Evolutionary conservation across 2,888 invertebrate genomes (phyloP).

Genomic region (Melitaea athalia): DNA sequence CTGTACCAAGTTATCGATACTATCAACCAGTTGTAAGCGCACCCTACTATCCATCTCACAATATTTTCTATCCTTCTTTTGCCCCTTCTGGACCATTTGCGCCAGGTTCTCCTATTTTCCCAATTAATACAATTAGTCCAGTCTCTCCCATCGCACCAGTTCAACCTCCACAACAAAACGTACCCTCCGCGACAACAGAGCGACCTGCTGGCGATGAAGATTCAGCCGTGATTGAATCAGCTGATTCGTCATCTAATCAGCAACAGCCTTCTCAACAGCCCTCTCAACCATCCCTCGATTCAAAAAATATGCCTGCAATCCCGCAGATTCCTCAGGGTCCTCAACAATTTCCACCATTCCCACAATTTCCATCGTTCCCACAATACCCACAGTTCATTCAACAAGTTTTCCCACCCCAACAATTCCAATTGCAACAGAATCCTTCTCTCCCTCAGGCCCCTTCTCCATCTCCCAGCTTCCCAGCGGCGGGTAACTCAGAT

Average conservation of each 20-base stretch:
- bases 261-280: slow-evolving; percentile 44
- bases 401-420: slow-evolving; percentile 38
- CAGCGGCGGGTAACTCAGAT: slow-evolving; percentile 52
- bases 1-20: slow-evolving; percentile 49
- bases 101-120: slow-evolving; percentile 37
- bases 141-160: slow-evolving; percentile 41
- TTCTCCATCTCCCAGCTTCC: slow-evolving; percentile 56
- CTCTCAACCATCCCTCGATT: slow-evolving; percentile 36
- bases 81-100: slow-evolving; percentile 38
- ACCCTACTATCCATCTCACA: slow-evolving; percentile 55
- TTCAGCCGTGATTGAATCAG: slow-evolving; percentile 69
- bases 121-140: slow-evolving; percentile 25
- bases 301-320: slow-evolving; percentile 42
- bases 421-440: slow-evolving; percentile 13
- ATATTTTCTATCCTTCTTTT: slow-evolving; percentile 54
- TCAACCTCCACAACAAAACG: slow-evolving; percentile 36
- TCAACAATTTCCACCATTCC: slow-evolving; percentile 44
- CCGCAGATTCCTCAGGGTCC: slow-evolving; percentile 44
- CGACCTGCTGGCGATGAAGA: slow-evolving; percentile 61
- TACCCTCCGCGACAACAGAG: slow-evolving; percentile 45
- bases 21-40: slow-evolving; percentile 56
- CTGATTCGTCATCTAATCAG: slow-evolving; percentile 53
- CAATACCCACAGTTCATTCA: slow-evolving; percentile 50
- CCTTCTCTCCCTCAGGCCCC: slow-evolving; percentile 48
- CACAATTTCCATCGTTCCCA: slow-evolving; percentile 45